phyloP scores from a whole-genome alignment of 2,113 vertebrate species.

The Atrichornis clamosus region DNA sequence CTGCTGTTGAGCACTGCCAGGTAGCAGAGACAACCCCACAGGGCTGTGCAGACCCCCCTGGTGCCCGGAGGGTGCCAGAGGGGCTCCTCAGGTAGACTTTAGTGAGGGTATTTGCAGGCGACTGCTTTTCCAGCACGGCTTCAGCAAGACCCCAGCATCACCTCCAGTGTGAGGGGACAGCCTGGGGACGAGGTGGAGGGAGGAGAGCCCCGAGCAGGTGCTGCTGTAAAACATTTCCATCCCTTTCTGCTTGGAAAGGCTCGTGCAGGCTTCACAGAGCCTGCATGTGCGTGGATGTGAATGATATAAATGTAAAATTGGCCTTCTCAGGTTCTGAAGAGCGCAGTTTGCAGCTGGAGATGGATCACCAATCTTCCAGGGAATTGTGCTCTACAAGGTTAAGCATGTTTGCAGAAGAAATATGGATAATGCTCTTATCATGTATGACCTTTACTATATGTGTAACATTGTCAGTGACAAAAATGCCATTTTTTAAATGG shows the following conservation, averaged over 20 bases:
- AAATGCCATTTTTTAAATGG: constrained; percentile 67
- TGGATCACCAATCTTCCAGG: constrained; percentile 45
- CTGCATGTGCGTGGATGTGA: not conserved
- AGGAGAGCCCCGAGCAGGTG: not conserved
- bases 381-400: constrained; percentile 64
- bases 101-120: not conserved
- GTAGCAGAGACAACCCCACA: not conserved
- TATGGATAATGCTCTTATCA: constrained; percentile 62
- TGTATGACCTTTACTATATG: constrained; percentile 61
- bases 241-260: not conserved
- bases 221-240: not conserved
- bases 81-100: not conserved
- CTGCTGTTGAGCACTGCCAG: not conserved
- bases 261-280: not conserved
- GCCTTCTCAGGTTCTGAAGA: constrained; percentile 33
- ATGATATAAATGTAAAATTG: constrained; percentile 47
- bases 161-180: not conserved
- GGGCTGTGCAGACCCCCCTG: not conserved
- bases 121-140: fast-evolving
- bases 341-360: constrained; percentile 41
- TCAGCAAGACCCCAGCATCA: not conserved
- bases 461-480: constrained; percentile 67
- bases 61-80: not conserved
- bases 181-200: not conserved
- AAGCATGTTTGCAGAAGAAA: constrained; percentile 70